Percentiles rank a stretch among this genome's conserved stretches.
phyloP scores from a whole-genome alignment of 1,140 invertebrate species.

The Stratiolaelaps scimitus region DNA sequence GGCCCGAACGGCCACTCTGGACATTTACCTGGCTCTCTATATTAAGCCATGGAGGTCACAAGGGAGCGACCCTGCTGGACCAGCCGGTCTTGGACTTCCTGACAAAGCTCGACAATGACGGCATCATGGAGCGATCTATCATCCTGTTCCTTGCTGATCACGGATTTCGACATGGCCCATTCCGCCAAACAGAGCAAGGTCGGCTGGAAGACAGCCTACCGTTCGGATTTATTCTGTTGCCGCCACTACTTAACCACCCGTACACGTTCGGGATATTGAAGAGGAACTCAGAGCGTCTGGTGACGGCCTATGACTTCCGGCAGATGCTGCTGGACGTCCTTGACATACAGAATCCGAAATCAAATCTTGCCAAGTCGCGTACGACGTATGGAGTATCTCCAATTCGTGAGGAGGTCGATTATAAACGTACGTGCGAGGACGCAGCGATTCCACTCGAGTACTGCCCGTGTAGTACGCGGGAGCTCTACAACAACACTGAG shows the following conservation, averaged over 20 bases:
- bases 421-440: too few relatives aligned
- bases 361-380: too few relatives aligned
- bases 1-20: neutral
- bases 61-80: conserved; percentile 4
- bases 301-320: conserved; percentile 30
- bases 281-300: conserved; percentile 17
- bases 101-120: neutral
- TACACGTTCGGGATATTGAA: conserved; percentile 25
- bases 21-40: neutral
- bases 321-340: neutral
- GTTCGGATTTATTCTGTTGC: conserved; percentile 29
- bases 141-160: conserved; percentile 32
- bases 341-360: too few relatives aligned
- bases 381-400: too few relatives aligned
- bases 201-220: conserved; percentile 31
- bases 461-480: too few relatives aligned
- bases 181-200: conserved; percentile 31
- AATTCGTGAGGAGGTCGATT: too few relatives aligned
- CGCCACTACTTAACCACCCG: neutral
- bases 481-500: too few relatives aligned
- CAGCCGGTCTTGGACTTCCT: conserved; percentile 10
- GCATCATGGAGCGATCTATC: conserved; percentile 29
- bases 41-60: conserved; percentile 29
- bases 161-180: conserved; percentile 29
- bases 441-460: too few relatives aligned